phyloP scores from a whole-genome alignment of 2,113 vertebrate species.

The Noturus placidus region DNA sequence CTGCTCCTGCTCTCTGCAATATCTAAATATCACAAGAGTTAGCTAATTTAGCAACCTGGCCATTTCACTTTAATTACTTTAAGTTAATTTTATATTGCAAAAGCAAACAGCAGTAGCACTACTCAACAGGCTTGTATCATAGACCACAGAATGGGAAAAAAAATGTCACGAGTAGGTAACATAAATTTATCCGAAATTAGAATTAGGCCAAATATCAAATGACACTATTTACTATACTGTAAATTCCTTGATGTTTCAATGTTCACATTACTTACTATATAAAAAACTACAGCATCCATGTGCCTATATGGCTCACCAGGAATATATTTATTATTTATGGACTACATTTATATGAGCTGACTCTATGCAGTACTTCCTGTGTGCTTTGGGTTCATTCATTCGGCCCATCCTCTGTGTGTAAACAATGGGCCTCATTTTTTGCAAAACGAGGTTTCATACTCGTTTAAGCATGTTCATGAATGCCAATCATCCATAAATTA shows the following conservation, averaged over 20 bases:
- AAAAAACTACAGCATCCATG: background rate
- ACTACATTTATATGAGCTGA: too few species aligned
- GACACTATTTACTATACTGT: background rate
- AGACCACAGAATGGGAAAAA: background rate
- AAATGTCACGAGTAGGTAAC: background rate
- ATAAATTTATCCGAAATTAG: background rate
- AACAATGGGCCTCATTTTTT: background rate
- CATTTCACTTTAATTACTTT: background rate
- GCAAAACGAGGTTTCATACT: background rate
- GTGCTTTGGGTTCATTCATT: background rate
- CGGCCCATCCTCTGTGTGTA: background rate
- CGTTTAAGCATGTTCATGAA: background rate
- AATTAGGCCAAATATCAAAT: background rate
- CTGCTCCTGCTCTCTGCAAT: background rate
- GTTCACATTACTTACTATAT: background rate
- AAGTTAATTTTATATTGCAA: background rate
- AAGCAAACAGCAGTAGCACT: background rate
- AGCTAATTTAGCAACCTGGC: background rate
- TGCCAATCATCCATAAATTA: background rate
- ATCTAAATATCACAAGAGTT: background rate
- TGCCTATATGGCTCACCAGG: background rate
- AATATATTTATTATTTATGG: slow-evolving; percentile 2
- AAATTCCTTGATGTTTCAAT: background rate
- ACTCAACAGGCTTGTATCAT: background rate
- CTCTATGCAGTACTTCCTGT: background rate